Percentiles rank a stretch among this genome's conserved stretches.
These are phyloP conservation scores for Nibea coibor DNA, from an alignment of 2,113 vertebrate genomes.

Conservation along the genomic window DNA sequence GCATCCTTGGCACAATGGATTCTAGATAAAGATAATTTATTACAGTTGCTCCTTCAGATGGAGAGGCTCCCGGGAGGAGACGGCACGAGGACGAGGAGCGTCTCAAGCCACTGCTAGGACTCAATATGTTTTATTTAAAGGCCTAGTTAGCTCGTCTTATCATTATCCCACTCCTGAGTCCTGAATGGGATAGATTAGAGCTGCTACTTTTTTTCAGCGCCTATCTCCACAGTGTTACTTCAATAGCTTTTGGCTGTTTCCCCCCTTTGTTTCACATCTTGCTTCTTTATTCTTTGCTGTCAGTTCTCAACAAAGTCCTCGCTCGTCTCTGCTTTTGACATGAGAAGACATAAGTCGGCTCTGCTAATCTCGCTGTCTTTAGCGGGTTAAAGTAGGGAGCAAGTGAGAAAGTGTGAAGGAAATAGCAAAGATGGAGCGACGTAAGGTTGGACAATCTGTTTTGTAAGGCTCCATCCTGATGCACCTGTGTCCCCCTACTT, in stretches of 20 bases:
- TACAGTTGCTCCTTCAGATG: slow-evolving; percentile 55
- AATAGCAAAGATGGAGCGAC: not conserved
- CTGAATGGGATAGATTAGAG: slow-evolving; percentile 62
- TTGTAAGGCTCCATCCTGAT: not conserved
- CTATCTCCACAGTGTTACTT: slow-evolving; percentile 35
- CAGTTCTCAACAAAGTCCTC: slow-evolving; percentile 7
- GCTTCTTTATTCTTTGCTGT: slow-evolving; percentile 12
- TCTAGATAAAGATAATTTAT: slow-evolving; percentile 79
- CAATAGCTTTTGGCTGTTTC: slow-evolving; percentile 35
- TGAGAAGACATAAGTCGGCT: not conserved
- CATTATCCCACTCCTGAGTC: slow-evolving; percentile 46
- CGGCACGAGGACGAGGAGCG: slow-evolving; percentile 9
- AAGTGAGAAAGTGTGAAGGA: not conserved
- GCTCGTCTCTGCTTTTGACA: slow-evolving; percentile 10
- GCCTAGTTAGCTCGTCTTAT: slow-evolving; percentile 65
- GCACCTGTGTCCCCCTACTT: no score
- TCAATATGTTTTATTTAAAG: slow-evolving; percentile 73
- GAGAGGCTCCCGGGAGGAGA: slow-evolving; percentile 49
- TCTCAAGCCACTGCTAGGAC: slow-evolving; percentile 40
- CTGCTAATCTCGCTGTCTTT: slow-evolving; percentile 24
- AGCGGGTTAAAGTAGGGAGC: slow-evolving; percentile 39
- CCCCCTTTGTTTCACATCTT: slow-evolving; percentile 4
- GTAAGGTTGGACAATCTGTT: not conserved
- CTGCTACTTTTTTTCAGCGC: slow-evolving; percentile 48
- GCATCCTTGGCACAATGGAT: slow-evolving; percentile 67